These are phyloP conservation scores for Diorhabda sublineata DNA, from an alignment of 1,140 invertebrate genomes.

Conservation along the genomic window DNA sequence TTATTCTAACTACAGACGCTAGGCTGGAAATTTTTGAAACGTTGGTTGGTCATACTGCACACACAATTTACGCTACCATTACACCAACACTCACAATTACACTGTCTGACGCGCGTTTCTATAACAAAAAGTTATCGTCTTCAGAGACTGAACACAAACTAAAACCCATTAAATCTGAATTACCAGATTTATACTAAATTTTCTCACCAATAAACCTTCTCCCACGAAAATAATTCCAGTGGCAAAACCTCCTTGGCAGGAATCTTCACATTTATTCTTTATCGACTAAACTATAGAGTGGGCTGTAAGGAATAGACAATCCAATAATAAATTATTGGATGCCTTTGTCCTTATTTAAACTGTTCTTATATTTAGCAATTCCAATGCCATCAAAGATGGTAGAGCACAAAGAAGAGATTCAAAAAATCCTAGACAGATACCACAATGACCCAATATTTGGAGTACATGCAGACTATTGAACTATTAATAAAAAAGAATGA, in stretches of 20 bases:
- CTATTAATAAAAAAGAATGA: slow-evolving; percentile 9
- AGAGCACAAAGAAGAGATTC: not conserved
- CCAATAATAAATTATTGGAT: slow-evolving; percentile 11
- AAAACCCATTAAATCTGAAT: not conserved
- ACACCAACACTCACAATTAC: too few relatives aligned
- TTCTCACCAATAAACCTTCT: too few relatives aligned
- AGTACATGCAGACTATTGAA: slow-evolving; percentile 9
- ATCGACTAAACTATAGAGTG: too few relatives aligned
- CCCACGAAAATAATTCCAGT: slow-evolving; percentile 11
- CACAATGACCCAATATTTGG: not conserved
- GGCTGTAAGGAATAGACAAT: not conserved
- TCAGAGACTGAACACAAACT: too few relatives aligned
- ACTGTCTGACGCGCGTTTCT: too few relatives aligned
- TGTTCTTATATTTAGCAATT: too few relatives aligned
- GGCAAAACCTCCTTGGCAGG: slow-evolving; percentile 9
- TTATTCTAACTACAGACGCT: slow-evolving; percentile 14
- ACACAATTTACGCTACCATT: too few relatives aligned
- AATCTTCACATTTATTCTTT: too few relatives aligned
- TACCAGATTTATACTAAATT: not conserved
- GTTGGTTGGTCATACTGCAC: not conserved
- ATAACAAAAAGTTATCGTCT: too few relatives aligned
- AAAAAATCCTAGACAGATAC: slow-evolving; percentile 9
- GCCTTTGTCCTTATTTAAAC: slow-evolving; percentile 1
- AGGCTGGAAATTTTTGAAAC: not conserved
- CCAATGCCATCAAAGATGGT: not conserved